phyloP scores from a whole-genome alignment of 2,797 vertebrate species.

The Tragopan temminckii region DNA sequence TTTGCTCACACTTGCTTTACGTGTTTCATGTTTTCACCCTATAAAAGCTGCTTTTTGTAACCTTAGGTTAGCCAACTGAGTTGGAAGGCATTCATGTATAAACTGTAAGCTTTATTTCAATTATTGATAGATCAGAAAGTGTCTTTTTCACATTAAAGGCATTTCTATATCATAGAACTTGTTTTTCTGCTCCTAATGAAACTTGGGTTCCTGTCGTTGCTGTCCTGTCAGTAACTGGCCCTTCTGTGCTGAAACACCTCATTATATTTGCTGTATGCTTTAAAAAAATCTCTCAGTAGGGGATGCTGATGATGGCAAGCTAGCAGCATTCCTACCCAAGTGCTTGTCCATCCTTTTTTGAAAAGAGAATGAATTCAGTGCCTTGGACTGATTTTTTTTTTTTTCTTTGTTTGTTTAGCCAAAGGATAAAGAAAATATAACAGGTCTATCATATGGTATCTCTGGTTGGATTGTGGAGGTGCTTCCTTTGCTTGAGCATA shows the following conservation, averaged over 20 bases:
- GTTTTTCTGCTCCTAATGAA: not conserved
- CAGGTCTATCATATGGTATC: not conserved
- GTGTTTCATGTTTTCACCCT: not conserved
- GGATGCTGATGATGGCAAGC: not conserved
- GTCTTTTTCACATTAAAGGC: not conserved
- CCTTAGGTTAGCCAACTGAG: not conserved
- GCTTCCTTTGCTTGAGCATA: not conserved
- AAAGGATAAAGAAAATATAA: not conserved
- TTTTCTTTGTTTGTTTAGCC: not conserved
- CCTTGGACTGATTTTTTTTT: not conserved
- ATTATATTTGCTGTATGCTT: not conserved
- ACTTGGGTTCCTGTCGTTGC: not conserved
- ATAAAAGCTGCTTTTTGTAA: slow-evolving; percentile 36
- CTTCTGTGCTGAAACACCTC: not conserved
- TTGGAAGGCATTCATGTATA: not conserved
- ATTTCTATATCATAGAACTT: not conserved
- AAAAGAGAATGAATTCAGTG: not conserved
- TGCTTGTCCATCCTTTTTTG: not conserved
- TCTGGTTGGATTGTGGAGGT: not conserved
- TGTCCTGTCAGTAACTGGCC: not conserved
- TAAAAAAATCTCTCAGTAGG: not conserved
- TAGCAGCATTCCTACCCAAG: not conserved
- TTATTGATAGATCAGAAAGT: slow-evolving; percentile 33
- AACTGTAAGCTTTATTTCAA: slow-evolving; percentile 32
- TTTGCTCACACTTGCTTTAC: not conserved